Percentiles rank a stretch among this genome's conserved stretches.
Evolutionary conservation across 2,797 vertebrate species (phyloP).

Genomic region (Saxicola maurus): DNA sequence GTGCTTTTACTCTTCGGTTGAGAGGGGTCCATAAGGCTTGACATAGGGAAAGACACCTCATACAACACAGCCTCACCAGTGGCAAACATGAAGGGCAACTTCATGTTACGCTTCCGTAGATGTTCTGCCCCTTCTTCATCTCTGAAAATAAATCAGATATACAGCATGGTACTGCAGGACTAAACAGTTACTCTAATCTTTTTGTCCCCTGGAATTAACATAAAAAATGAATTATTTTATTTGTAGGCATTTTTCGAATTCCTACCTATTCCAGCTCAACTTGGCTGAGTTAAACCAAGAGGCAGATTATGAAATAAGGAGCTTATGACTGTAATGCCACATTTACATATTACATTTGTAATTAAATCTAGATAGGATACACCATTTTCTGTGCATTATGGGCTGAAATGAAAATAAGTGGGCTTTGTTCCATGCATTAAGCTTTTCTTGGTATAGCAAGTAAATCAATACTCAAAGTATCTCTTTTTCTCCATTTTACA

Average conservation of each 20-base stretch:
- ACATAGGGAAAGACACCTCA: slow-evolving; percentile 64
- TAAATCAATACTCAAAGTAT: neutral
- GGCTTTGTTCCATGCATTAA: neutral
- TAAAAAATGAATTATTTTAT: neutral
- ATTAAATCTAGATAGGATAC: slow-evolving; percentile 29
- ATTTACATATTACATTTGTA: slow-evolving; percentile 31
- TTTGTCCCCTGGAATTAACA: neutral
- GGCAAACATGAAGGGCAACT: slow-evolving; percentile 78
- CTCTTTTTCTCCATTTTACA: neutral
- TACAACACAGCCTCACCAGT: slow-evolving; percentile 81
- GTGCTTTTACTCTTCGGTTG: slow-evolving; percentile 48
- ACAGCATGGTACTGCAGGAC: neutral
- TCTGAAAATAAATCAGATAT: slow-evolving; percentile 60
- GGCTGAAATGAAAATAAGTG: neutral
- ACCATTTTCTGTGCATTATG: neutral
- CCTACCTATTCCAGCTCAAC: slow-evolving; percentile 15
- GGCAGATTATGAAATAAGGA: slow-evolving; percentile 43
- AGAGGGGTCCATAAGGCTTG: slow-evolving; percentile 54
- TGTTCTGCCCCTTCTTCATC: slow-evolving; percentile 82
- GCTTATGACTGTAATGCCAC: slow-evolving; percentile 32
- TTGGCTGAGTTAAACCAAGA: slow-evolving; percentile 16
- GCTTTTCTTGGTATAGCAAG: neutral
- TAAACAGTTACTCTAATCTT: neutral
- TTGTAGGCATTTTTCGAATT: slow-evolving; percentile 43
- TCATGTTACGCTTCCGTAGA: slow-evolving; percentile 73